Percentiles rank a stretch among this genome's conserved stretches.
These are phyloP conservation scores for Sympetrum striolatum DNA, from an alignment of 2,888 invertebrate species.

Conservation along the genomic window DNA sequence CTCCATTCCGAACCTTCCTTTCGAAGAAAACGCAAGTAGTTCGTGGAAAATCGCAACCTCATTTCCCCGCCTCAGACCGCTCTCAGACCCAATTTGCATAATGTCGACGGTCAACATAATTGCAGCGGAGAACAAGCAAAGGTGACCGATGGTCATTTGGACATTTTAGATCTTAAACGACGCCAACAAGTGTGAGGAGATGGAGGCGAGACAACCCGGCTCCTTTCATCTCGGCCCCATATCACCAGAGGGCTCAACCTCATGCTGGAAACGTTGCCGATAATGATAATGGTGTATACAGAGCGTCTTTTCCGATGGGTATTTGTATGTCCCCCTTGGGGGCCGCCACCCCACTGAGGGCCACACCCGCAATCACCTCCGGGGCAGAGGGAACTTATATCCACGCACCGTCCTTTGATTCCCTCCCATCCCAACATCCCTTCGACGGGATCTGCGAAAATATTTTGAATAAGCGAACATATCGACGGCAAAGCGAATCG, in stretches of 20 bases:
- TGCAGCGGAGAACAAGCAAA: neutral
- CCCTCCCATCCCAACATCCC: neutral
- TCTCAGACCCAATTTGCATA: neutral
- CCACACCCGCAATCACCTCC: constrained; percentile 8
- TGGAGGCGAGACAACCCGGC: neutral
- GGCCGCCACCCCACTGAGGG: neutral
- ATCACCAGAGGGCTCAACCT: neutral
- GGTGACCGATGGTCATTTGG: constrained; percentile 11
- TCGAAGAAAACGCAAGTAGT: neutral
- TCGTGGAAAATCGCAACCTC: neutral
- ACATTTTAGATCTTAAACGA: constrained; percentile 4
- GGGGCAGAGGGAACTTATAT: neutral
- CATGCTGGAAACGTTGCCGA: neutral
- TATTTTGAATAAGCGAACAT: neutral
- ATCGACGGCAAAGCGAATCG: neutral
- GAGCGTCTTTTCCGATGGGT: neutral
- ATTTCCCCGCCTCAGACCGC: neutral
- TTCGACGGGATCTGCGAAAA: neutral
- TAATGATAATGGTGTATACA: constrained; percentile 4
- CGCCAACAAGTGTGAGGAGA: neutral
- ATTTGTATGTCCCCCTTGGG: neutral
- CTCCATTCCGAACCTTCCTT: neutral
- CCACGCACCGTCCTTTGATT: neutral
- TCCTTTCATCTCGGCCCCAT: neutral
- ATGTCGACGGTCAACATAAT: neutral